A percentile compares a stretch with the other conserved stretches of the same genome.
Evolutionary conservation across 2,888 invertebrate genomes (phyloP).

Genomic region (Tenthredo livida): DNA sequence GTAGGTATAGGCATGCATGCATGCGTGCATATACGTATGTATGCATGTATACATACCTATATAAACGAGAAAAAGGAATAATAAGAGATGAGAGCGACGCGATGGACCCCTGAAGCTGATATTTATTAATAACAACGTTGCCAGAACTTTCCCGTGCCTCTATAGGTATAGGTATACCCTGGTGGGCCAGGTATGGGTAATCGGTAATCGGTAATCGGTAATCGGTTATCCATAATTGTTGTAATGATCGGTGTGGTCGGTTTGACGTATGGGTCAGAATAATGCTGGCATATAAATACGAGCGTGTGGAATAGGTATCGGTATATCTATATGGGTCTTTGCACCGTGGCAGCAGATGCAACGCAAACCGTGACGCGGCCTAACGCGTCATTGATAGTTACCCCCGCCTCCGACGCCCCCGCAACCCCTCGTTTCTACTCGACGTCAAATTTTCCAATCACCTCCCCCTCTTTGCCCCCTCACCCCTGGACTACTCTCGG

Average conservation of each 20-base stretch:
- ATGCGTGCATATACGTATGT: too few species aligned
- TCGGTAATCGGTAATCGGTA: slow-evolving; percentile 34
- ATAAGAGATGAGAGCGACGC: not conserved
- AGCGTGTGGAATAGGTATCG: not conserved
- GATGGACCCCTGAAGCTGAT: slow-evolving; percentile 16
- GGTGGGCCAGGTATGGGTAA: not conserved
- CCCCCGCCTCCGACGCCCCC: slow-evolving; percentile 51
- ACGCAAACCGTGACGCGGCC: slow-evolving; percentile 67
- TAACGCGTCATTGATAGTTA: slow-evolving; percentile 72
- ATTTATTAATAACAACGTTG: slow-evolving; percentile 46
- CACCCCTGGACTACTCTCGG: not conserved
- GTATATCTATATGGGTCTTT: slow-evolving; percentile 9
- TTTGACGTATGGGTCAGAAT: slow-evolving; percentile 74
- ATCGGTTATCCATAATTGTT: slow-evolving; percentile 38
- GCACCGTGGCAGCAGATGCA: slow-evolving; percentile 69
- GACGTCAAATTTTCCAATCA: slow-evolving; percentile 77
- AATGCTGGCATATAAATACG: slow-evolving; percentile 64
- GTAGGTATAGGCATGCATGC: not conserved
- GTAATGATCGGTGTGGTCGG: slow-evolving; percentile 62
- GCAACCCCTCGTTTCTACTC: slow-evolving; percentile 62
- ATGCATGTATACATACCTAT: too few species aligned
- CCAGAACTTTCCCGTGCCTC: not conserved
- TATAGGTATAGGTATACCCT: not conserved
- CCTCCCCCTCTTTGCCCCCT: slow-evolving; percentile 61
- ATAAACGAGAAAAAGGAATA: not conserved